A percentile compares a stretch with the other conserved stretches of the same genome.
phyloP scores from a whole-genome alignment of 2,113 vertebrate species.

The Coregonus clupeaformis region DNA sequence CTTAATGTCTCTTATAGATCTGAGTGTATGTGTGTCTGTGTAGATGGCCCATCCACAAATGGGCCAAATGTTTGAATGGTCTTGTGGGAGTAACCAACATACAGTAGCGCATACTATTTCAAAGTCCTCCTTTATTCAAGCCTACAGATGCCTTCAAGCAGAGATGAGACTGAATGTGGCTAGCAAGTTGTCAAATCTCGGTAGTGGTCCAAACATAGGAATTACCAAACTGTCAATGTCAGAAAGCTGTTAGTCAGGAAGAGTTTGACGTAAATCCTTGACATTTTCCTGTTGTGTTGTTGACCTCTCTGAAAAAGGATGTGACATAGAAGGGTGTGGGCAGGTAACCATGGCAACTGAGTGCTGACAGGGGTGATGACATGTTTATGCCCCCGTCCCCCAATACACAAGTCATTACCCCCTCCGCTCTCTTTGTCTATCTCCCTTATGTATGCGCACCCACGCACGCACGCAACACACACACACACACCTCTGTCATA shows the following conservation, averaged over 20 bases:
- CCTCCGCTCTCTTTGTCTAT: not conserved
- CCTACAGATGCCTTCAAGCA: not conserved
- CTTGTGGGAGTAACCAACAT: too few species aligned
- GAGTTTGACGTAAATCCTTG: not conserved
- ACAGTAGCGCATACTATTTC: too few species aligned
- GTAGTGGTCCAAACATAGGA: not conserved
- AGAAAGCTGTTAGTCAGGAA: not conserved
- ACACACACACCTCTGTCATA: not conserved
- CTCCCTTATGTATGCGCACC: not conserved
- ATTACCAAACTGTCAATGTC: not conserved
- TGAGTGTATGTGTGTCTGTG: too few species aligned
- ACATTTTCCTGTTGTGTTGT: not conserved
- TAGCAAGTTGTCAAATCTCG: not conserved
- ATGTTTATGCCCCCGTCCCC: conserved; percentile 38
- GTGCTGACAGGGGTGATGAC: conserved; percentile 41
- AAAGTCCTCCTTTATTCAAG: too few species aligned
- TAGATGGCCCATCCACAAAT: not conserved
- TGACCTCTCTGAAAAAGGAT: not conserved
- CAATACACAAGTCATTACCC: conserved; percentile 29
- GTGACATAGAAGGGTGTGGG: conserved; percentile 17
- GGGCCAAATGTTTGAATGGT: too few species aligned
- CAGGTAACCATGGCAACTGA: conserved; percentile 52
- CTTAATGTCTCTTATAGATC: too few species aligned
- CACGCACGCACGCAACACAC: not conserved
- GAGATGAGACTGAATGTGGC: not conserved